phyloP scores from a whole-genome alignment of 2,797 vertebrate genomes.

The Myotis pilosus region DNA sequence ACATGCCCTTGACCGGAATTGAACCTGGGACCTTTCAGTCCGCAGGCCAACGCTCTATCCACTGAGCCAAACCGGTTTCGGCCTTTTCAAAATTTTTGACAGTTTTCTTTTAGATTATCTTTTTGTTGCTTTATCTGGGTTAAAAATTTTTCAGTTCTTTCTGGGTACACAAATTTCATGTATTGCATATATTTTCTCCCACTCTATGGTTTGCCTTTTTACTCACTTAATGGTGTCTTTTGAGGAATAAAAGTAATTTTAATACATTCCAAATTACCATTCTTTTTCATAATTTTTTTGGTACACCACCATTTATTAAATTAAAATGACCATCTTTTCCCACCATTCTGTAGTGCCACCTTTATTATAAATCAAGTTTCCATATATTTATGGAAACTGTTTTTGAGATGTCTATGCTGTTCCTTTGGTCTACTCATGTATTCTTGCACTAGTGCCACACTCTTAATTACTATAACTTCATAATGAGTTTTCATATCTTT shows the following conservation, averaged over 20 bases:
- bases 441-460: neutral
- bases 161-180: neutral
- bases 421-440: neutral
- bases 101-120: neutral
- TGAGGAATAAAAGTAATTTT: neutral
- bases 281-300: neutral
- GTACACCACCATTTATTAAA: neutral
- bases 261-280: neutral
- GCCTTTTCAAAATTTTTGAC: neutral
- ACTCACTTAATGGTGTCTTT: neutral
- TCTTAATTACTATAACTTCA: neutral
- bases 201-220: neutral
- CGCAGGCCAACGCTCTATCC: too few species aligned
- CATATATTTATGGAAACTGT: neutral
- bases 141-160: constrained; percentile 15
- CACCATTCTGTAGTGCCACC: neutral
- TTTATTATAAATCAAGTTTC: neutral
- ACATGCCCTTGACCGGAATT: too few species aligned
- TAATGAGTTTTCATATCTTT: neutral
- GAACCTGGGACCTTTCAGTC: too few species aligned
- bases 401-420: neutral
- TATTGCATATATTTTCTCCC: neutral
- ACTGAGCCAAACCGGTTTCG: too few species aligned
- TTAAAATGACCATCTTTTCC: neutral
- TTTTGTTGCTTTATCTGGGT: constrained; percentile 26